Evolutionary conservation across 2,113 vertebrate species (phyloP).

Genomic region (Atlantisia rogersi): DNA sequence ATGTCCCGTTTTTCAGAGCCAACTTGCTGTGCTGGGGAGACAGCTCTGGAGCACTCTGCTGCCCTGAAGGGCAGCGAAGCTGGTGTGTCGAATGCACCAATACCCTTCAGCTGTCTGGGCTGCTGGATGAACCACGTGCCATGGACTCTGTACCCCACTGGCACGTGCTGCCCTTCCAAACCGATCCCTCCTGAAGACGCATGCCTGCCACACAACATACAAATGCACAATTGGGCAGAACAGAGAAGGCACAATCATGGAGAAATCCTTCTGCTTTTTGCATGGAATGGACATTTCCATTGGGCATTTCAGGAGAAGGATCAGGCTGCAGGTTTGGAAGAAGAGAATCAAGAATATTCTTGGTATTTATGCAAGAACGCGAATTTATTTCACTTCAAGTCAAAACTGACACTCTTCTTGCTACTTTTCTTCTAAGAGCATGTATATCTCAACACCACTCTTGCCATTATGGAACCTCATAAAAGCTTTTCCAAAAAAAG

Average conservation of each 20-base stretch:
- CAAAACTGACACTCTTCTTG: neutral
- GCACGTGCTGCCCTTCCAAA: neutral
- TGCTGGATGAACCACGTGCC: accelerated
- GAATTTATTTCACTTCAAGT: neutral
- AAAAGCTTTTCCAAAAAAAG: neutral
- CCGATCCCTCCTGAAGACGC: neutral
- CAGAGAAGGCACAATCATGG: neutral
- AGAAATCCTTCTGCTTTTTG: neutral
- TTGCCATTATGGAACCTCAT: neutral
- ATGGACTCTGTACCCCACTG: neutral
- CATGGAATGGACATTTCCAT: accelerated
- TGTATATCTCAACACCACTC: neutral
- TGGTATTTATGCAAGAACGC: neutral
- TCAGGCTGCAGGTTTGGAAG: neutral
- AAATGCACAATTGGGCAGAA: neutral
- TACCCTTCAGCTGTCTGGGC: neutral
- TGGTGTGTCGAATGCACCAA: neutral
- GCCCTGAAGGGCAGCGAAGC: neutral
- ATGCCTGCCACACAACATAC: neutral
- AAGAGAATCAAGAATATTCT: neutral
- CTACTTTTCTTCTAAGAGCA: neutral
- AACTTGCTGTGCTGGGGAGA: neutral
- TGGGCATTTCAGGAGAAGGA: neutral
- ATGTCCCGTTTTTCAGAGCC: neutral
- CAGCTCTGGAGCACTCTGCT: neutral